A percentile compares a stretch with the other conserved stretches of the same genome.
These are phyloP conservation scores for Mantis religiosa DNA, from an alignment of 2,888 invertebrate genomes.

Conservation along the genomic window DNA sequence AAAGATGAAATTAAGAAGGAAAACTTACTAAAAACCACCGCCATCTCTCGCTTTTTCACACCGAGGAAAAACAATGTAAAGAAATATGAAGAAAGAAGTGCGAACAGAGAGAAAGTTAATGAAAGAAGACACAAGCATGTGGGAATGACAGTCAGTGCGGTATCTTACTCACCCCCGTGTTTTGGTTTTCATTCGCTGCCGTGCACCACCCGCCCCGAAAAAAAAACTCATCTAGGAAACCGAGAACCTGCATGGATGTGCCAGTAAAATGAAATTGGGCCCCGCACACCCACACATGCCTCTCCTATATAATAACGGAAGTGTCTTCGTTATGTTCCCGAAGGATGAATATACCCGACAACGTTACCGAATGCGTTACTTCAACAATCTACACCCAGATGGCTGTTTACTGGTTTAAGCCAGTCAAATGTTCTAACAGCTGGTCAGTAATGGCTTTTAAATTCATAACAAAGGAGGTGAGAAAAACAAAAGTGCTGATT, in stretches of 20 bases:
- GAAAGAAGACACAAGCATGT: slow-evolving; percentile 1
- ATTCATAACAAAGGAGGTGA: too few species aligned
- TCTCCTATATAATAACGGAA: neutral
- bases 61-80: neutral
- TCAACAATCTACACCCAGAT: too few species aligned
- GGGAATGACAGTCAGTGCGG: neutral
- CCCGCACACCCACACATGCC: neutral
- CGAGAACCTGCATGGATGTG: slow-evolving; percentile 21
- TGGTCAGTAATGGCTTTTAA: too few species aligned
- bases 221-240: slow-evolving; percentile 16
- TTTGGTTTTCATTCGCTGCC: slow-evolving; percentile 16
- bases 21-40: slow-evolving; percentile 21
- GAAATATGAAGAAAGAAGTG: slow-evolving; percentile 3
- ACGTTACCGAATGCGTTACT: too few species aligned
- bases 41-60: neutral
- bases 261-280: slow-evolving; percentile 19
- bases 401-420: too few species aligned
- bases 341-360: neutral
- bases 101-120: slow-evolving; percentile 8
- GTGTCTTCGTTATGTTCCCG: neutral
- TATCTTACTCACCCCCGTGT: neutral
- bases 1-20: slow-evolving; percentile 26
- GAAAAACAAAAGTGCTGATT: too few species aligned
- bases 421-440: too few species aligned
- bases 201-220: neutral